Base-by-base conservation (phyloP, 2,797 vertebrate genomes). In the Hippoglossus hippoglossus region DNA sequence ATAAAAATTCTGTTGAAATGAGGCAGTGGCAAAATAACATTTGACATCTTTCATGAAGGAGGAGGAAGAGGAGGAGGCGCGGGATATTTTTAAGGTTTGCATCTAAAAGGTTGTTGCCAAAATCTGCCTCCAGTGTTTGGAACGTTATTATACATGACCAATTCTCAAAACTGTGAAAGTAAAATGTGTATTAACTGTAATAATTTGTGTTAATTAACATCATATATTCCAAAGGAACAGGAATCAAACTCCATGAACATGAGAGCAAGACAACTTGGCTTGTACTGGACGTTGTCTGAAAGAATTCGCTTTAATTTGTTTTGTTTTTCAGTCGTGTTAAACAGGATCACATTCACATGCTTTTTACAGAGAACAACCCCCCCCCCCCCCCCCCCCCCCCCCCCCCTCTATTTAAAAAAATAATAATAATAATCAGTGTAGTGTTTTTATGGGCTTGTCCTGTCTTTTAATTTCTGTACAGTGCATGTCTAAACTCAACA, bases 401-500 rank as follows among this genome's bases (percentile, higher is more conserved):
- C 8, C 3, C 8, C 15, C 16, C 11, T 1, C 47, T 56, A 41
- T 49, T 44, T 22, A 34, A 31, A 10, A 50, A 19, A 22, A 2
- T 16, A 19, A 60, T 46, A 67, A 65, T 22, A n/a, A 65, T 55
- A 68, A 60, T 77, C 73, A 82, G 63, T 80, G 80, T 90, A 91
- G 88, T 91, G 91, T 87, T 84, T 87, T 71, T 24, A 49, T 61
- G 62, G 68, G 80, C 51, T 79, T 64, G 63, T 53, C 60, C 67
- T 60, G 44, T 74, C 61, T 51, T 82, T 80, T 26, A 83, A 81
- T 78, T 76, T 75, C 74, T 90, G 65, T 82, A 89, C 86, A 89
- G 79, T 56, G 51, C 83, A 84, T 60, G 24, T 82, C 72, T 72
- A 62, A 79, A 71, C 39, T 67, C 31, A 77, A 75, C 72, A 86